These are phyloP conservation scores for Paragorgia papillata DNA, from an alignment of 92 coral and sea anemone genomes.

Conservation along the genomic window DNA sequence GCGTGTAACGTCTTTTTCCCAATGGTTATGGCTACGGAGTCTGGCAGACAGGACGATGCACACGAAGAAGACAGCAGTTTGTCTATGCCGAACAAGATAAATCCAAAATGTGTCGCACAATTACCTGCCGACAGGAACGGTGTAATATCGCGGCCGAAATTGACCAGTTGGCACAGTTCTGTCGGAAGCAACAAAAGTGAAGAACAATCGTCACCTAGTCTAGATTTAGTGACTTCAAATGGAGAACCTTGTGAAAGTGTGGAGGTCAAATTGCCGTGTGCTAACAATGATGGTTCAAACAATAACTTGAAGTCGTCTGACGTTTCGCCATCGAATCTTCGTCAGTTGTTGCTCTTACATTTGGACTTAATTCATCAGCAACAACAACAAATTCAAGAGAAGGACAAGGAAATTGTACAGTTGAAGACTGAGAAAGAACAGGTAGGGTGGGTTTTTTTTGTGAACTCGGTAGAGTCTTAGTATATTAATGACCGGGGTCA, in stretches of 20 bases:
- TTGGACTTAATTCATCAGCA: slow-evolving; percentile 97
- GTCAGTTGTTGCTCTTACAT: slow-evolving; percentile 89
- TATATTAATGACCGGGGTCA: not conserved
- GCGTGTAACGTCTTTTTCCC: slow-evolving; percentile 86
- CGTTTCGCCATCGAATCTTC: slow-evolving; percentile 84
- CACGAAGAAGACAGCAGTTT: slow-evolving; percentile 49
- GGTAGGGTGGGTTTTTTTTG: slow-evolving; percentile 60
- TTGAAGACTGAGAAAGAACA: slow-evolving; percentile 93
- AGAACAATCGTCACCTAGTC: slow-evolving; percentile 44
- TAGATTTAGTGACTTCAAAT: slow-evolving; percentile 39
- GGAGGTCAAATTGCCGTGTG: slow-evolving; percentile 45
- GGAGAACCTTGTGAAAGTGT: slow-evolving; percentile 25
- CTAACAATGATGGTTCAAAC: slow-evolving; percentile 63
- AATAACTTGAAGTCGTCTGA: slow-evolving; percentile 81
- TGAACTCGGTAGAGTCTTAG: too few relatives aligned
- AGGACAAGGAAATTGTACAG: slow-evolving; percentile 84
- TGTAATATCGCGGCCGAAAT: slow-evolving; percentile 28
- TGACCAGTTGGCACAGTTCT: slow-evolving; percentile 45
- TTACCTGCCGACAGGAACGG: slow-evolving; percentile 48
- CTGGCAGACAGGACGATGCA: slow-evolving; percentile 27
- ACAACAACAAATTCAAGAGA: slow-evolving; percentile 89
- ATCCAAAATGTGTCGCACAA: slow-evolving; percentile 36
- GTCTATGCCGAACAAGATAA: slow-evolving; percentile 78
- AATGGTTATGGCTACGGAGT: slow-evolving; percentile 95
- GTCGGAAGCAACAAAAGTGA: slow-evolving; percentile 44